Evolutionary conservation across 1,140 invertebrate genomes (phyloP).

Genomic region (Bicyclus anynana): DNA sequence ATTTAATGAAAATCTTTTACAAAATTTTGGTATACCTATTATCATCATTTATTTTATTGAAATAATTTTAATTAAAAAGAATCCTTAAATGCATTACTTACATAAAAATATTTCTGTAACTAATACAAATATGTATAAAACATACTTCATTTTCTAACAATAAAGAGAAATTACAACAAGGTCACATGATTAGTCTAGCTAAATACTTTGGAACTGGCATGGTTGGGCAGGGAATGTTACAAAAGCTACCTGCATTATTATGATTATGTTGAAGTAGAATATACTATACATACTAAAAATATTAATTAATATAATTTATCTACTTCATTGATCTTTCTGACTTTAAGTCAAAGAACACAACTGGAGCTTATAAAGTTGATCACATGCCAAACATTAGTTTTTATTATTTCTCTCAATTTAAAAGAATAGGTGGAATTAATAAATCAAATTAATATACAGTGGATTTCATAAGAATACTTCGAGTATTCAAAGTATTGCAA

Average conservation of each 20-base stretch:
- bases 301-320: background rate
- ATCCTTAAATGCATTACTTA: conserved; percentile 58
- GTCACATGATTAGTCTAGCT: conserved; percentile 19
- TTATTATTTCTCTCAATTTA: background rate
- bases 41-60: conserved; percentile 44
- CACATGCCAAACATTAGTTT: background rate
- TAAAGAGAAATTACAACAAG: conserved; percentile 15
- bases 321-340: background rate
- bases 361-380: background rate
- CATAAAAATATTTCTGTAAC: conserved; percentile 46
- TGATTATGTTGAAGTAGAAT: background rate
- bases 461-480: no score
- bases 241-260: background rate
- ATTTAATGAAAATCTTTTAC: conserved; percentile 68
- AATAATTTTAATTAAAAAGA: conserved; percentile 47
- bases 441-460: no score
- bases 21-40: conserved; percentile 61
- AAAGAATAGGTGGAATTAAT: background rate
- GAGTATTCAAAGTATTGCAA: no score
- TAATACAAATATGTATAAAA: conserved; percentile 38
- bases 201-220: conserved; percentile 16
- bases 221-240: conserved; percentile 19
- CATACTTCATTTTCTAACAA: conserved; percentile 29
- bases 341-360: background rate
- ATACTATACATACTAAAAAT: conserved; percentile 1